These are phyloP conservation scores for Penaeus japonicus DNA, from an alignment of 1,140 invertebrate genomes.

Conservation along the genomic window DNA sequence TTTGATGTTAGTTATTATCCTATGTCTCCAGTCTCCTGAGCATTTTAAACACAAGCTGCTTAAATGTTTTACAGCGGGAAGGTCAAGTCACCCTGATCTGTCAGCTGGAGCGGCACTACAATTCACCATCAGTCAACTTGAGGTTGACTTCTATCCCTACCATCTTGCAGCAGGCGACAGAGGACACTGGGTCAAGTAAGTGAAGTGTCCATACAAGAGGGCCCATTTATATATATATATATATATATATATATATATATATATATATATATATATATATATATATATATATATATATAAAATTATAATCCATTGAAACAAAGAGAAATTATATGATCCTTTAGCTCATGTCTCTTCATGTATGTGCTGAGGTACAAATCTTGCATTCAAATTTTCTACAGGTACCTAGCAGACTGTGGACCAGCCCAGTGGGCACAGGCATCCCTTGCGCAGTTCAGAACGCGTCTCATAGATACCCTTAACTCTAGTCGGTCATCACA, in stretches of 20 bases:
- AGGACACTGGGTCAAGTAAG: conserved; percentile 80
- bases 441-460: conserved; percentile 74
- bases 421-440: conserved; percentile 80
- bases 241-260: no score
- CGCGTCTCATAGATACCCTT: conserved; percentile 60
- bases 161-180: conserved; percentile 87
- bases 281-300: neutral
- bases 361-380: no score
- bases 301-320: neutral
- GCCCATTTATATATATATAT: no score
- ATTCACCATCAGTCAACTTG: conserved; percentile 83
- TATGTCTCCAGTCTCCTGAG: no score
- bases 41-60: neutral
- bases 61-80: conserved; percentile 71
- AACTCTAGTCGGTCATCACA: conserved; percentile 53
- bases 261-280: no score
- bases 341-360: no score
- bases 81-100: conserved; percentile 82
- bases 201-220: neutral
- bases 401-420: conserved; percentile 64
- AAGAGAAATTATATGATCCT: no score
- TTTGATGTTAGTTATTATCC: no score
- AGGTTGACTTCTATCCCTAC: conserved; percentile 97
- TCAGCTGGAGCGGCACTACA: conserved; percentile 93
- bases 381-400: neutral